Evolutionary conservation across 2,113 vertebrate genomes (phyloP), one percentile per base, ranked within the genome.

Genomic region (Podarcis cretensis): DNA sequence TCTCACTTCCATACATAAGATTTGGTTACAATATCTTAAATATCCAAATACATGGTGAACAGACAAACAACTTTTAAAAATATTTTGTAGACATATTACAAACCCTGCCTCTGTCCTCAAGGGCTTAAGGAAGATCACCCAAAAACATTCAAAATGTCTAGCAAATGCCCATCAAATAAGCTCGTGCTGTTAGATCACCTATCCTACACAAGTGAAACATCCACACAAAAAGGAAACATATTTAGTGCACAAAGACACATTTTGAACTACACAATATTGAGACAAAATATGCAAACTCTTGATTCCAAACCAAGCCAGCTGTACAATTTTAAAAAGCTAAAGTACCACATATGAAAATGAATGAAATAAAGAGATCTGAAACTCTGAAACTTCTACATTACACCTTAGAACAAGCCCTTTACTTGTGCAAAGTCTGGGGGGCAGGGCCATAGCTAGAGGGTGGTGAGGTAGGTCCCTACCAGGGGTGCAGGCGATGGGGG

Each of bases 341-440:
- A 32, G 6, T 5, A 54, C 40, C 23, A 20, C 16, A 8, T 73
- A n/a, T 73, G 69, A 73, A 84, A 68, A 54, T 13, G 68, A 71
- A 54, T 13, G 27, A 9, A 10, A 30, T 12, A 32, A 54, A 71
- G 43, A 8, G 27, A 84, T 40, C 5, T 54, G 48, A 12, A 54
- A 54, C 48, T 71, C 37, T 69, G 27, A 48, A 43, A 84, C 30
- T 9, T n/a, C 82, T 84, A 5, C 18, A 6, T 71, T 21, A 54
- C 78, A n/a, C 78, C 79, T 63, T 35, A 23, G 79, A 84, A 84
- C 68, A 71, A 71, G 82, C 82, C 82, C 82, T 84, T 84, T 27
- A 71, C 71, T 48, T 66, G 37, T 32, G 66, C 82, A 84, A 84
- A 66, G 65, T 69, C 37, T 9, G 48, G 48, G 48, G 48, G 48